Percentiles rank a stretch among this genome's conserved stretches.
Conservation (phyloP, 2,113 vertebrate genomes). For the Callorhinus ursinus region DNA sequence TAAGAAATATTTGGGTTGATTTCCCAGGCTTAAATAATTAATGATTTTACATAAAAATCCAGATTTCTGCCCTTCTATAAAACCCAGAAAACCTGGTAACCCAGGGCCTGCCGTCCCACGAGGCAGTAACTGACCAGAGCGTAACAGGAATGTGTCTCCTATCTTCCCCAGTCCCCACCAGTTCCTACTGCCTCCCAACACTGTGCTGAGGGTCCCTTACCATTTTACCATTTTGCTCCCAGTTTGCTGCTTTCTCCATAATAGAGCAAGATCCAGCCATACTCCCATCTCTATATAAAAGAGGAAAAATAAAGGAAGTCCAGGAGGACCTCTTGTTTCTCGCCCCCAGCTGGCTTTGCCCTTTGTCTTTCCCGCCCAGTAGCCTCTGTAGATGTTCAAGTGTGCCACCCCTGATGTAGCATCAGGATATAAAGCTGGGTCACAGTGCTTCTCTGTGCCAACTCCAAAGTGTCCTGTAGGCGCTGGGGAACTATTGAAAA, state of each 20-base stretch:
- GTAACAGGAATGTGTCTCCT: background rate
- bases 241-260: background rate
- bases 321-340: background rate
- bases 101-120: background rate
- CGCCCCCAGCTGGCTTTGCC: background rate
- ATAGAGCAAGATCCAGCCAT: background rate
- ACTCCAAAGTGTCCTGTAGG: conserved; percentile 13
- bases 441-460: background rate
- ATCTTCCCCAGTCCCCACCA: background rate
- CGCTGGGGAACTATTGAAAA: background rate
- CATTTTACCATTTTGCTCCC: background rate
- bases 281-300: background rate
- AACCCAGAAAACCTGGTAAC: background rate
- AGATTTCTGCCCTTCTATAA: background rate
- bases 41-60: background rate
- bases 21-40: background rate
- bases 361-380: background rate
- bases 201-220: background rate
- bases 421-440: background rate
- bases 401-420: background rate
- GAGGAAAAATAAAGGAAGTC: background rate
- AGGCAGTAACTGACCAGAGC: background rate
- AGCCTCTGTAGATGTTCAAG: background rate
- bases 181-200: background rate
- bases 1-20: background rate